These are phyloP conservation scores for Netelia inedita DNA, from an alignment of 2,888 invertebrate species.

Conservation along the genomic window DNA sequence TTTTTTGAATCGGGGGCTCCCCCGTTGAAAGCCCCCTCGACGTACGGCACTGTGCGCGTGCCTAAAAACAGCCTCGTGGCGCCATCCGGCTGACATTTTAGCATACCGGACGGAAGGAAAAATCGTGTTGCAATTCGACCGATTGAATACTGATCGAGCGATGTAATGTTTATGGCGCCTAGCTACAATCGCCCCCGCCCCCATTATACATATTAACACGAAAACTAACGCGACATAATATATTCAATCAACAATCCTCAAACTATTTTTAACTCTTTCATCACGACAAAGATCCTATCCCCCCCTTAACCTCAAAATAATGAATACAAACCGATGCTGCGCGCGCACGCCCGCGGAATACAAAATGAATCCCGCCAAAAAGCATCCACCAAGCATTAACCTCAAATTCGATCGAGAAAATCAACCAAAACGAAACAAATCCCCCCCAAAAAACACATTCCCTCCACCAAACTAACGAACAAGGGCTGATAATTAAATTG, in stretches of 20 bases:
- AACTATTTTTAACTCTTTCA: conserved; percentile 53
- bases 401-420: no score
- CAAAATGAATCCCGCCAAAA: no score
- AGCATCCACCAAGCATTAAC: no score
- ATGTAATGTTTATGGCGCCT: conserved; percentile 37
- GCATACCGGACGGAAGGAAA: conserved; percentile 36
- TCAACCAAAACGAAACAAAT: no score
- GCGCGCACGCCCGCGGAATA: conserved; percentile 36
- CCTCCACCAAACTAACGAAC: background rate
- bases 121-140: conserved; percentile 35
- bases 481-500: background rate
- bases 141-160: conserved; percentile 39
- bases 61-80: conserved; percentile 7
- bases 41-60: no score
- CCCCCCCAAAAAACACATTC: background rate
- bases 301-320: conserved; percentile 2
- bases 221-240: conserved; percentile 2
- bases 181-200: background rate
- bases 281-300: conserved; percentile 37
- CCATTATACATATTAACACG: background rate
- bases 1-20: no score
- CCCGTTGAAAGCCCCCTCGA: no score
- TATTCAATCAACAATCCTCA: conserved; percentile 36
- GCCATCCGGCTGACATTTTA: conserved; percentile 16
- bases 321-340: conserved; percentile 19